These are phyloP conservation scores for Centropus bengalensis DNA, from an alignment of 2,113 vertebrate species.

Conservation along the genomic window DNA sequence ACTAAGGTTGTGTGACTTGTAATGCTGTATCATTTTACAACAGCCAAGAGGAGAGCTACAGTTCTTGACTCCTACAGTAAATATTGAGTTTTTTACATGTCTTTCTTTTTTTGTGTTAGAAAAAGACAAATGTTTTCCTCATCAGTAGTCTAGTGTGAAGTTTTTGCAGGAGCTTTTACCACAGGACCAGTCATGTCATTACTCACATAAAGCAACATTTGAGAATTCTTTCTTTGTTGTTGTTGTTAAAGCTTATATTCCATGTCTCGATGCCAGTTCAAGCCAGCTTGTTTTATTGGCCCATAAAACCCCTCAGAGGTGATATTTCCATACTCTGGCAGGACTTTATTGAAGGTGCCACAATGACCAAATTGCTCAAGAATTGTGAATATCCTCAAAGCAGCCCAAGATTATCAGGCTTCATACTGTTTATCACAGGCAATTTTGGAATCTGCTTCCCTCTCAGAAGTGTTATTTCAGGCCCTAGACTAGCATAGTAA, in stretches of 20 bases:
- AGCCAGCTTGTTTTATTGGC: background rate
- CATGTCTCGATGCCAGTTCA: background rate
- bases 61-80: background rate
- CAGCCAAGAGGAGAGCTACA: background rate
- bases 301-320: background rate
- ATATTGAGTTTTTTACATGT: background rate
- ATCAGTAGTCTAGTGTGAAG: background rate
- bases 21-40: background rate
- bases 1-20: rapidly evolving
- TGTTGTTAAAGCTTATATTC: background rate
- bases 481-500: background rate
- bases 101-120: background rate
- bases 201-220: background rate
- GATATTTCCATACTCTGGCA: background rate
- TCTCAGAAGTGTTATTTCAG: background rate
- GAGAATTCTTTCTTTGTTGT: background rate
- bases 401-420: background rate
- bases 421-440: background rate
- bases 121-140: background rate
- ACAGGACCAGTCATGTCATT: background rate
- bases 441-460: background rate
- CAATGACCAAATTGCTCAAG: background rate
- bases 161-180: background rate
- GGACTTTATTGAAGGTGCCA: background rate
- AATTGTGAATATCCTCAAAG: background rate